Evolutionary conservation across 2,113 vertebrate genomes (phyloP).

Genomic region (Dasyprocta punctata): DNA sequence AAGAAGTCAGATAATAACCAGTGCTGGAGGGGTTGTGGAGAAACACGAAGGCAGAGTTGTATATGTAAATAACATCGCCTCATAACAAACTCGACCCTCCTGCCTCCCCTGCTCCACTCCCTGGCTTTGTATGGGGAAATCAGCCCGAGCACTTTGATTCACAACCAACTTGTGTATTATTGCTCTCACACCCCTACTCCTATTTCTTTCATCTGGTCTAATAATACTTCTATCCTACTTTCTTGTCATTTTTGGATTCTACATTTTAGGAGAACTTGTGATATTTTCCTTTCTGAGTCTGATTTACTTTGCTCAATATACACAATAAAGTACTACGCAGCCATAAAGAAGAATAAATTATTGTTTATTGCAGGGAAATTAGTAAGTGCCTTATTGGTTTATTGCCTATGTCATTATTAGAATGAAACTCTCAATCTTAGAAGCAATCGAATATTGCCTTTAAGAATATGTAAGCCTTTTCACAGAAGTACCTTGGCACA

Average conservation of each 20-base stretch:
- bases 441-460: background rate
- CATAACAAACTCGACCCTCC: background rate
- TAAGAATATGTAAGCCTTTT: background rate
- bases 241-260: background rate
- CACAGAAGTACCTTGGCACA: background rate
- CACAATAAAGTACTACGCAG: background rate
- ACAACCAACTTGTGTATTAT: background rate
- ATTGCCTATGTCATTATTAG: background rate
- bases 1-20: background rate
- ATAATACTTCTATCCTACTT: background rate
- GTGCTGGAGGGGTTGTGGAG: background rate
- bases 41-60: background rate
- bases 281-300: background rate
- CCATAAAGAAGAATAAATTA: background rate
- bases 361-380: background rate
- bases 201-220: background rate
- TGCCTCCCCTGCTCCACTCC: fast-evolving
- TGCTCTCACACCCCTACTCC: background rate
- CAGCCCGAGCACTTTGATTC: background rate
- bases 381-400: background rate
- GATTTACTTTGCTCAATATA: background rate
- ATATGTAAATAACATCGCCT: background rate
- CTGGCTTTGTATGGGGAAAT: background rate
- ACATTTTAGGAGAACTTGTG: background rate
- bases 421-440: slow-evolving; percentile 5